Percentiles rank a stretch among this genome's conserved stretches.
Conservation (phyloP, 2,888 invertebrate genomes). For the Polylopha cassiicola region DNA sequence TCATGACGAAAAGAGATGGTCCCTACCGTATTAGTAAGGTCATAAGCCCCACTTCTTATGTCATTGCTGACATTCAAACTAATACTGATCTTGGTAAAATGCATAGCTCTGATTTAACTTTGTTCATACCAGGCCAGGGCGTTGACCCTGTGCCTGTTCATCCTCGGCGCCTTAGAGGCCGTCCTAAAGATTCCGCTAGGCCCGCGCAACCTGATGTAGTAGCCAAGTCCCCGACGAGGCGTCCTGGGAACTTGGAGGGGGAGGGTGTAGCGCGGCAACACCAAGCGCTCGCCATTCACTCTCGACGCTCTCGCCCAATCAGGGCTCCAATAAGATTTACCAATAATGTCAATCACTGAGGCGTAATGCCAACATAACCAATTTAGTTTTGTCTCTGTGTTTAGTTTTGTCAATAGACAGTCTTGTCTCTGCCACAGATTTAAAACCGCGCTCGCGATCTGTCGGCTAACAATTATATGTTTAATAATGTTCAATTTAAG, state of each 20-base stretch:
- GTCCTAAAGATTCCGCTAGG: background rate
- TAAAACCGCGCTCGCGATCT: too few species aligned
- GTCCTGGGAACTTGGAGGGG: constrained; percentile 22
- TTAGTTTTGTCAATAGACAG: too few species aligned
- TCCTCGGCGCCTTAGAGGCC: constrained; percentile 6
- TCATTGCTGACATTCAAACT: constrained; percentile 10
- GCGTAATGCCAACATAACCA: too few species aligned
- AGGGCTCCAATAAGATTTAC: too few species aligned
- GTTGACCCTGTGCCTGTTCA: constrained; percentile 2
- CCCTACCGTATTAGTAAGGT: constrained; percentile 27
- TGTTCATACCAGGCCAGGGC: background rate
- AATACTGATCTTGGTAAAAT: constrained; percentile 3
- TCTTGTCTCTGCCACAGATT: too few species aligned
- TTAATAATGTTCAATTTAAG: too few species aligned
- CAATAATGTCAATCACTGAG: too few species aligned
- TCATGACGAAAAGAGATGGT: constrained; percentile 36
- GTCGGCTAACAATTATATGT: too few species aligned
- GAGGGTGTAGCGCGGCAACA: constrained; percentile 3
- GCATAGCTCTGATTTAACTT: constrained; percentile 4
- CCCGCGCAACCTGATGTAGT: background rate
- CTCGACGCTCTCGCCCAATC: too few species aligned
- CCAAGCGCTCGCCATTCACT: too few species aligned
- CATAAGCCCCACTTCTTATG: constrained; percentile 21
- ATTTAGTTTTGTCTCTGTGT: too few species aligned
- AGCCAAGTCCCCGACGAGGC: constrained; percentile 5